Conservation (phyloP, 2,113 vertebrate genomes). For the Calidris pygmaea region DNA sequence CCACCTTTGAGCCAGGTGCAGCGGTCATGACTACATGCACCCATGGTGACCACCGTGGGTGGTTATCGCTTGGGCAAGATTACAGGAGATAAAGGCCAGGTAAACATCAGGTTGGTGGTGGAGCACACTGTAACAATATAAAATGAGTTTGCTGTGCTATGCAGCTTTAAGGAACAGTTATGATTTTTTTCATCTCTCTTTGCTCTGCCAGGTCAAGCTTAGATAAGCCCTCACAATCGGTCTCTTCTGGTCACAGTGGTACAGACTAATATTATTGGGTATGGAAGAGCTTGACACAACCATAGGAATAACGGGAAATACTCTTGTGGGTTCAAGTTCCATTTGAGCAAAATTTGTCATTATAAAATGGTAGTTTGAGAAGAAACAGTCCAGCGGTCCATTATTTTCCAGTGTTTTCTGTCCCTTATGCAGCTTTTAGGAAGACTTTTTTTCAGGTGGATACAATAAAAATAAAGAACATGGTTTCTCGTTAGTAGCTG, state of each 20-base stretch:
- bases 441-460: background rate
- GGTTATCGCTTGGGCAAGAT: background rate
- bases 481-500: background rate
- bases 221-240: background rate
- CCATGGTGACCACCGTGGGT: background rate
- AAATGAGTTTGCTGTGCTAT: background rate
- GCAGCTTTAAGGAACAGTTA: background rate
- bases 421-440: background rate
- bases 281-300: background rate
- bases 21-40: background rate
- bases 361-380: background rate
- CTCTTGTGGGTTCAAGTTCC: background rate
- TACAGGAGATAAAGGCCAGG: background rate
- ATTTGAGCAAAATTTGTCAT: background rate
- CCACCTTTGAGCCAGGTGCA: background rate
- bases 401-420: background rate
- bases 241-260: background rate
- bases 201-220: background rate
- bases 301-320: background rate
- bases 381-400: background rate
- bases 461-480: background rate
- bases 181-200: background rate
- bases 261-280: background rate
- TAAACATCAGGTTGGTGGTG: background rate
- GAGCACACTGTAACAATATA: background rate